Evolutionary conservation across 1,140 invertebrate genomes (phyloP).

Genomic region (Meteorus sp.): DNA sequence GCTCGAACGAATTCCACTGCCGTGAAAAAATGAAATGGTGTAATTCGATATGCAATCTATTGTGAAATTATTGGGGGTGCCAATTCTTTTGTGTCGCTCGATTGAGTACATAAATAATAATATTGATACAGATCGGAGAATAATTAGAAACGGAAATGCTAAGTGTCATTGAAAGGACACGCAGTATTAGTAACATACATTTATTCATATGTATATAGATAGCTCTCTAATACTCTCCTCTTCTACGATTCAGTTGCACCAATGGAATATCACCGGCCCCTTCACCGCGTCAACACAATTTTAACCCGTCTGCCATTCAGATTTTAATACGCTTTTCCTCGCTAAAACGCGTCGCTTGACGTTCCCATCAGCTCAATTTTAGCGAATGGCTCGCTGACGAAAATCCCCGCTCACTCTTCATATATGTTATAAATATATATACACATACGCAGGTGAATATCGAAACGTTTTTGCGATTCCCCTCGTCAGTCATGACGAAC

Average conservation of each 20-base stretch:
- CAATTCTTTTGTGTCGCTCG: too few species aligned
- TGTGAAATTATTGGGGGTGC: too few species aligned
- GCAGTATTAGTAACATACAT: too few species aligned
- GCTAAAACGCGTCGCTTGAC: conserved; percentile 37
- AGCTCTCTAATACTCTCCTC: not conserved
- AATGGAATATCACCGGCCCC: not conserved
- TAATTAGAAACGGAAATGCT: too few species aligned
- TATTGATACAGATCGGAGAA: too few species aligned
- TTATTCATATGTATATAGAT: too few species aligned
- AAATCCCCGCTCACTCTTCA: conserved; percentile 21
- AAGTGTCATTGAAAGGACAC: too few species aligned
- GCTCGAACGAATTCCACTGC: too few species aligned
- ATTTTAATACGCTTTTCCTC: conserved; percentile 40
- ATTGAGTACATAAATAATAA: too few species aligned
- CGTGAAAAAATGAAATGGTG: too few species aligned
- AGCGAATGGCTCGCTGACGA: conserved; percentile 28
- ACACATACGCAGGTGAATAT: not conserved
- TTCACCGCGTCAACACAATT: conserved; percentile 33
- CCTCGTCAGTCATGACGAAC: not conserved
- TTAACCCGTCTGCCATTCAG: conserved; percentile 34
- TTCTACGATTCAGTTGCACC: too few species aligned
- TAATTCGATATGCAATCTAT: too few species aligned
- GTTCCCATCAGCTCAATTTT: conserved; percentile 36
- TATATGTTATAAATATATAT: not conserved
- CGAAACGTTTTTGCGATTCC: conserved; percentile 5